A percentile compares a stretch with the other conserved stretches of the same genome.
These are phyloP conservation scores for Phylloscopus whistleri DNA, from an alignment of 2,113 vertebrate species.

Conservation along the genomic window DNA sequence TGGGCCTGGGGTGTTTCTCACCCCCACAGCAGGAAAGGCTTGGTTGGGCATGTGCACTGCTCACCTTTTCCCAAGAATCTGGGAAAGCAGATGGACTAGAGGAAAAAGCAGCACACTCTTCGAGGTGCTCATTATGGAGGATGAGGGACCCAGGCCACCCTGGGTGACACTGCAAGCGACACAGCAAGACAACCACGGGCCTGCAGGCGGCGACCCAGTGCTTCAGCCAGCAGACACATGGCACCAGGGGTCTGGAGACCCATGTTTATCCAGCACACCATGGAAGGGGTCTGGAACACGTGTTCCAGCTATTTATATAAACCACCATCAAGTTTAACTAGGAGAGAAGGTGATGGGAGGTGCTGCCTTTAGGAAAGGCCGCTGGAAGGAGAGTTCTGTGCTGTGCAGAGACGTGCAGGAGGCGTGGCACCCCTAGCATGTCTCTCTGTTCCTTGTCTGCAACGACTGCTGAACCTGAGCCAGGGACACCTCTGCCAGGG, in stretches of 20 bases:
- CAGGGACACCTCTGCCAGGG: background rate
- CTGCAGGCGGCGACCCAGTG: too few relatives aligned
- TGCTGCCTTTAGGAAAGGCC: background rate
- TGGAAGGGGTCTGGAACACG: fast-evolving
- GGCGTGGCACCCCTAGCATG: fast-evolving
- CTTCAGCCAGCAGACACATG: too few relatives aligned
- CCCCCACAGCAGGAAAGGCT: fast-evolving
- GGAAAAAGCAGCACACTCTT: background rate
- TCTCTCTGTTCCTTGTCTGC: background rate
- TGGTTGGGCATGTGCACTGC: background rate
- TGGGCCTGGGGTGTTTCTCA: background rate
- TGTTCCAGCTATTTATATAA: background rate
- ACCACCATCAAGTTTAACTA: background rate
- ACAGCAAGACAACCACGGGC: too few relatives aligned
- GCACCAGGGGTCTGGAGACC: too few relatives aligned
- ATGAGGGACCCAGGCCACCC: background rate
- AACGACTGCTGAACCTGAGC: fast-evolving
- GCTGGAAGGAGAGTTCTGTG: background rate
- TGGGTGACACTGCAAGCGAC: background rate
- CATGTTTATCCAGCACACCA: background rate
- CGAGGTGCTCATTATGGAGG: fast-evolving
- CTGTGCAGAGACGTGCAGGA: background rate
- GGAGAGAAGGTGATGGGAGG: background rate
- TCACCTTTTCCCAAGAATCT: background rate
- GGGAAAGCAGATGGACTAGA: fast-evolving